Conservation (phyloP, 2,797 vertebrate species). For the Geotrypetes seraphini region DNA sequence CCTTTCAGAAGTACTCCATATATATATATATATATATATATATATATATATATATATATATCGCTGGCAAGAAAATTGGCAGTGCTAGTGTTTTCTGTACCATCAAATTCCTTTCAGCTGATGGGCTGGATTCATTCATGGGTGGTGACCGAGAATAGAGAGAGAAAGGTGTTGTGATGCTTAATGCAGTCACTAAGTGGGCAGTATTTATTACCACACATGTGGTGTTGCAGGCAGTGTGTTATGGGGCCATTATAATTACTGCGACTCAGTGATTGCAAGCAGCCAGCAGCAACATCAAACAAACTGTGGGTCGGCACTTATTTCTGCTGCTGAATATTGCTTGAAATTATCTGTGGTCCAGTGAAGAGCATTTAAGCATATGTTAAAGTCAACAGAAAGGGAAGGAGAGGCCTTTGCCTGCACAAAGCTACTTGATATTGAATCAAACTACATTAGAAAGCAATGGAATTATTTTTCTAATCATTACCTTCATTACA, state of each 20-base stretch:
- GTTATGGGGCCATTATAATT: slow-evolving; percentile 17
- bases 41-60: too few relatives aligned
- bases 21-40: too few relatives aligned
- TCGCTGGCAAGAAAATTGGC: too few relatives aligned
- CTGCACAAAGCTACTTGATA: too few relatives aligned
- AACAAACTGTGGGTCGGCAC: slow-evolving; percentile 1
- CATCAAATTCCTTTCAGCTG: too few relatives aligned
- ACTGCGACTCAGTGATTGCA: slow-evolving; percentile 2
- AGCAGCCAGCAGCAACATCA: background rate
- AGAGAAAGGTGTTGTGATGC: background rate
- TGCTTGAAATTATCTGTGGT: background rate
- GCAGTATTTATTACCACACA: background rate
- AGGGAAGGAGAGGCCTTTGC: background rate
- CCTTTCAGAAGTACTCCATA: too few relatives aligned
- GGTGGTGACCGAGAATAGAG: background rate
- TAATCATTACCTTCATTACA: too few relatives aligned
- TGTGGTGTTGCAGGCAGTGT: slow-evolving; percentile 14
- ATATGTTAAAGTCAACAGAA: background rate
- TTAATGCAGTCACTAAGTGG: background rate
- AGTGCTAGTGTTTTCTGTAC: too few relatives aligned
- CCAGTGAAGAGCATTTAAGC: background rate
- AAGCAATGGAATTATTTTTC: too few relatives aligned
- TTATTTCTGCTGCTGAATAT: slow-evolving; percentile 2
- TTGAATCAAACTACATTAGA: too few relatives aligned
- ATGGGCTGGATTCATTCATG: background rate